These are phyloP conservation scores for Ranitomeya variabilis DNA, from an alignment of 2,113 vertebrate species.

Conservation along the genomic window DNA sequence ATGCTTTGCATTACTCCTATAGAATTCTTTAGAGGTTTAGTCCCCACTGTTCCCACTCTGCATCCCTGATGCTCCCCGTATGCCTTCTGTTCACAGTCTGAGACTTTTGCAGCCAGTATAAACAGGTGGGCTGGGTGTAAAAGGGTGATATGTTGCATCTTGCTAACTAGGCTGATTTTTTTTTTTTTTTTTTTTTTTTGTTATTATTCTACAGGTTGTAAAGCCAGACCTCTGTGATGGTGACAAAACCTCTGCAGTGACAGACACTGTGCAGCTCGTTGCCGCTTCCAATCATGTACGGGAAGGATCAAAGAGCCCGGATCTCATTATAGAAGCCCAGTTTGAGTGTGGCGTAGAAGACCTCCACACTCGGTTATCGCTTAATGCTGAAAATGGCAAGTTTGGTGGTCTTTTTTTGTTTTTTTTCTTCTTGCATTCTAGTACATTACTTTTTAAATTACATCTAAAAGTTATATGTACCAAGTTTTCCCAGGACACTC, in stretches of 20 bases:
- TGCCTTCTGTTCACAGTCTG: no score
- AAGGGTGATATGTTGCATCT: no score
- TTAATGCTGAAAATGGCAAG: slow-evolving; percentile 61
- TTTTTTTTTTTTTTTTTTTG: background rate
- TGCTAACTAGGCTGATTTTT: background rate
- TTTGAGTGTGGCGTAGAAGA: slow-evolving; percentile 71
- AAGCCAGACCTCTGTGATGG: slow-evolving; percentile 76
- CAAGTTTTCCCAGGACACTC: background rate
- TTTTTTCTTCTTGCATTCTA: no score
- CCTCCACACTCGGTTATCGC: slow-evolving; percentile 61
- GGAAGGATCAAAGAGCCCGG: slow-evolving; percentile 63
- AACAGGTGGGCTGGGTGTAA: no score
- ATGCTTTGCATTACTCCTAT: no score
- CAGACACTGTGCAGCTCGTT: slow-evolving; percentile 49
- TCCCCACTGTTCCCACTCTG: no score
- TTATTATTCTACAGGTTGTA: slow-evolving; percentile 74
- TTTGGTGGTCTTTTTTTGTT: background rate
- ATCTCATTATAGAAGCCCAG: slow-evolving; percentile 78
- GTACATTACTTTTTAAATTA: background rate
- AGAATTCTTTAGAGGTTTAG: no score
- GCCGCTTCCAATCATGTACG: slow-evolving; percentile 54
- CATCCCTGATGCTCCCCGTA: no score
- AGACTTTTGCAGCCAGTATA: no score
- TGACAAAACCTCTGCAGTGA: slow-evolving; percentile 67
- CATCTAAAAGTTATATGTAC: background rate